Conservation (phyloP, 1,140 invertebrate genomes). For the Bicyclus anynana region DNA sequence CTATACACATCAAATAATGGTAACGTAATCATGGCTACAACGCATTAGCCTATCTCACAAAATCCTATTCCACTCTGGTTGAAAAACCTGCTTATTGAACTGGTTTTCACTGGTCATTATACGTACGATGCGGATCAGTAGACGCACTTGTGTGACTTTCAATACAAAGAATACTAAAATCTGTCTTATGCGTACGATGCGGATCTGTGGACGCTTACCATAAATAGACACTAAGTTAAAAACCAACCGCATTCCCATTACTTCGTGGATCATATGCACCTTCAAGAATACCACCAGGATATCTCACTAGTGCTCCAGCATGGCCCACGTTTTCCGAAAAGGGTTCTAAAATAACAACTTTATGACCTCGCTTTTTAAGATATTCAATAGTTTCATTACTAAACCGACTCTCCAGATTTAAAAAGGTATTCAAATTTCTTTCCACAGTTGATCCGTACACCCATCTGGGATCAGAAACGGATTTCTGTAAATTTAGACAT, state of each 20-base stretch:
- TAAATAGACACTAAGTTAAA: slow-evolving; percentile 34
- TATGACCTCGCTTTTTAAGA: slow-evolving; percentile 52
- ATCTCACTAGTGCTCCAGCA: slow-evolving; percentile 55
- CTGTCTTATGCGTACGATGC: no score
- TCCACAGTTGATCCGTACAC: slow-evolving; percentile 41
- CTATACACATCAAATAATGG: no score
- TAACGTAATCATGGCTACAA: no score
- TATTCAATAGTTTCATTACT: slow-evolving; percentile 39
- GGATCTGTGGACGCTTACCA: no score
- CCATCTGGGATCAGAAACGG: slow-evolving; percentile 56
- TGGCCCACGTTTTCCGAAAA: slow-evolving; percentile 47
- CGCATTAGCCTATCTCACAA: no score
- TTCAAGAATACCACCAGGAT: slow-evolving; percentile 55
- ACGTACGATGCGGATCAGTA: no score
- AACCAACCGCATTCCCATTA: slow-evolving; percentile 57
- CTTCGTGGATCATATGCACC: slow-evolving; percentile 58
- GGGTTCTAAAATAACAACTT: slow-evolving; percentile 32
- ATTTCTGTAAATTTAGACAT: slow-evolving; percentile 41
- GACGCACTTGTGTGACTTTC: no score
- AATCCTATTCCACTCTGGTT: no score
- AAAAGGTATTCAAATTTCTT: slow-evolving; percentile 20
- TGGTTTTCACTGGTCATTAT: no score
- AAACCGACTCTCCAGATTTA: slow-evolving; percentile 56
- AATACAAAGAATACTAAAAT: no score
- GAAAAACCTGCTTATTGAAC: no score